phyloP scores from a whole-genome alignment of 2,797 vertebrate genomes.

The Eulemur rubriventer region DNA sequence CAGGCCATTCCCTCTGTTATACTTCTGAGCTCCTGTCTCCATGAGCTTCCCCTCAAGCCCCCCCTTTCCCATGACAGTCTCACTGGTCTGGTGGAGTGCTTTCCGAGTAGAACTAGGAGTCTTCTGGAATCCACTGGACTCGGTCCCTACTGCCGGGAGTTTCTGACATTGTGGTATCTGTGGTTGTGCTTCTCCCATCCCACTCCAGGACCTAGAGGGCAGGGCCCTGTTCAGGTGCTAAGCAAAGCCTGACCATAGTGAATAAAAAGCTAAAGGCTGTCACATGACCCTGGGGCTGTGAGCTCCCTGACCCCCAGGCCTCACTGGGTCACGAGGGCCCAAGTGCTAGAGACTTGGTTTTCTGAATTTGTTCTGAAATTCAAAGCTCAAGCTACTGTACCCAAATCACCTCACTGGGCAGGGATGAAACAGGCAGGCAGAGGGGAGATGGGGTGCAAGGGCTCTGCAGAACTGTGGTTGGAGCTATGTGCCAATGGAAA shows the following conservation, averaged over 20 bases:
- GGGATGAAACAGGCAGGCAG: not conserved
- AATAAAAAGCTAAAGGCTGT: not conserved
- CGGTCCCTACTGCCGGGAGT: not conserved
- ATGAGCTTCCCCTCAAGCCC: not conserved
- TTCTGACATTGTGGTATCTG: not conserved
- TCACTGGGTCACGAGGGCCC: not conserved
- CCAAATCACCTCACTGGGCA: not conserved
- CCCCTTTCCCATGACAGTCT: not conserved
- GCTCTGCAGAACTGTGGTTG: not conserved
- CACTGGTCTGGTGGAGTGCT: not conserved
- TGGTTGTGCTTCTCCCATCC: not conserved
- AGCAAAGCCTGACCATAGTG: not conserved
- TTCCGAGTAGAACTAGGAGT: not conserved
- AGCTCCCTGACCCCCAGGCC: too few species aligned
- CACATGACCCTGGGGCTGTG: not conserved
- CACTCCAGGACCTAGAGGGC: not conserved
- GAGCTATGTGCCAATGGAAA: not conserved
- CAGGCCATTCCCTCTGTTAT: too few species aligned
- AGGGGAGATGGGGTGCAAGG: not conserved
- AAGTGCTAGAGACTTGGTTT: not conserved
- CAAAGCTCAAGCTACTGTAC: not conserved
- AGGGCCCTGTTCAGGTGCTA: not conserved
- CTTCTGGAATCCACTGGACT: not conserved
- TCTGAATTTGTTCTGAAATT: conserved; percentile 34
- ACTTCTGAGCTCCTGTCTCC: not conserved